These are phyloP conservation scores for Tursiops truncatus DNA, from an alignment of 2,113 vertebrate species.

Conservation along the genomic window DNA sequence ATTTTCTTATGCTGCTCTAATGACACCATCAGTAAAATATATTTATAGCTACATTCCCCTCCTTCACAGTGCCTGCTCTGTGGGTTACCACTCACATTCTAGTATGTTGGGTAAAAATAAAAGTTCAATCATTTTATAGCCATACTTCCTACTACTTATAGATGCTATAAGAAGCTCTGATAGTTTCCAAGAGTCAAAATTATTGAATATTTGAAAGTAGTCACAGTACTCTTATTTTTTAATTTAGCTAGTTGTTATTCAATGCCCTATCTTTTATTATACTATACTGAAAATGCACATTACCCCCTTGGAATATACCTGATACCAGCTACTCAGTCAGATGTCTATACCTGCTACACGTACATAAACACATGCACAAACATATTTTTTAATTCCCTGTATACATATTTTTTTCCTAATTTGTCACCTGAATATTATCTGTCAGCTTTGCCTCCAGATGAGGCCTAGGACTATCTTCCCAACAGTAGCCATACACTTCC, in stretches of 20 bases:
- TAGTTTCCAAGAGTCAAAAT: conserved; percentile 47
- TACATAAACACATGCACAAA: neutral
- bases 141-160: neutral
- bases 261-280: conserved; percentile 6
- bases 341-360: neutral
- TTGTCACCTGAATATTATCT: conserved; percentile 18
- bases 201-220: conserved; percentile 54
- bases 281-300: conserved; percentile 38
- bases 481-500: neutral
- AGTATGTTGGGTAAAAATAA: conserved; percentile 49
- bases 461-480: conserved; percentile 9
- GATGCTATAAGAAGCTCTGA: conserved; percentile 43
- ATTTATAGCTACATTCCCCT: conserved; percentile 30
- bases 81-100: conserved; percentile 24
- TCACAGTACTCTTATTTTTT: conserved; percentile 29
- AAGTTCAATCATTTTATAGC: conserved; percentile 21
- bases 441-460: neutral
- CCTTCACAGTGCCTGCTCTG: conserved; percentile 27
- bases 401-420: neutral
- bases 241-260: conserved; percentile 27
- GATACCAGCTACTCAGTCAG: neutral
- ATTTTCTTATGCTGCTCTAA: conserved; percentile 30
- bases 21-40: conserved; percentile 32
- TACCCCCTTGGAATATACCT: neutral
- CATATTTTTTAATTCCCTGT: neutral